Base-by-base conservation (phyloP, 2,888 invertebrate genomes). In the Encarsia formosa region DNA sequence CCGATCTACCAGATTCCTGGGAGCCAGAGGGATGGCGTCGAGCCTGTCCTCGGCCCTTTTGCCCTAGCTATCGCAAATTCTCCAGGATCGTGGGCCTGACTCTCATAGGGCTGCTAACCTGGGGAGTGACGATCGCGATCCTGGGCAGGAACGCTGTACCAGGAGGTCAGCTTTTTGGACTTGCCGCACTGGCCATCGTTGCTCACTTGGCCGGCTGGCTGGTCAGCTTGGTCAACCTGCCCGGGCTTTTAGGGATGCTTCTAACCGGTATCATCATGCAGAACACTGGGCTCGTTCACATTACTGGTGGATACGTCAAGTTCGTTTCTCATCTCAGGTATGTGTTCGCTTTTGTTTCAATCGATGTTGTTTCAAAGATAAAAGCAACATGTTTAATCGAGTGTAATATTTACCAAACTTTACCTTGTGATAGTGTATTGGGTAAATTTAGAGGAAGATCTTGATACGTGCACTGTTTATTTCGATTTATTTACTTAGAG, bases 241-340 rank as follows among this genome's bases (percentile, higher is more conserved):
- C 93, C 2, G 84, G 88, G 1, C 80, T 93, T 13, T 87, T 91
- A 61, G 93, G 91, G 44, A 92, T 93, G 90, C 80, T 93, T 18
- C 74, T 90, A 61, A 86, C 88, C 37, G 93, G 92, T 61, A 81
- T 91, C 46, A 63, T 89, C 34, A 80, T 85, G 62, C 83, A 80
- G 68, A 91, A 91, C 69, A 74, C 86, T 23, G 86, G 86, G 31
- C 80, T 87, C 65, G 84, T 91, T 45, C 75, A 84, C 70, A 81
- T 88, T 64, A 84, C 87, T 62, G 81, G 81, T 5, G 78, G 78
- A 26, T 89, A 88, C 68, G 70, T 76, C 40, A 76, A 79, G 56
- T 83, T 90, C 32, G 80, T 85, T 29, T 80, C 83, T 29, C 84
- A 87, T 69, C 75, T 91, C 59, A 85, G 88, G 88, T 87, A n/a